Evolutionary conservation across 2,113 vertebrate species (phyloP), one percentile per base, ranked within the genome.

Genomic region (Mobula birostris): DNA sequence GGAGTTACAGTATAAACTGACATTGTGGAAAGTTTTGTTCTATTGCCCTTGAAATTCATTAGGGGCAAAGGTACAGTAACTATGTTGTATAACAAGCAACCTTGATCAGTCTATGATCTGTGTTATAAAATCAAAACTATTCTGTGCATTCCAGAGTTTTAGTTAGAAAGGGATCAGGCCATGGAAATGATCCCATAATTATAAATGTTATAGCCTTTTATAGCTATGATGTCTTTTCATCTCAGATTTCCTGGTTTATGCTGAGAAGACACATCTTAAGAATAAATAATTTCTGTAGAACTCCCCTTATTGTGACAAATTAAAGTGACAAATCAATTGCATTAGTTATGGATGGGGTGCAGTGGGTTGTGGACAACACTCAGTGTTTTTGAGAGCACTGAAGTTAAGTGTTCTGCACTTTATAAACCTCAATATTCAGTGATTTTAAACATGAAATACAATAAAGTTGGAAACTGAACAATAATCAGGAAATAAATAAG

Each of bases 341-440:
- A 93, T 93, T 93, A 66, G 40, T 93, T 93, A 93, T 93, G 91
- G 74, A 76, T 93, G 91, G 70, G 40, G 70, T 74, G 85, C 40
- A 56, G 19, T 93, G 91, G 24, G 74, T 93, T 93, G 24, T 93
- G 91, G 91, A 21, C 68, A 72, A 68, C 21, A 40, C 24, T 29
- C 90, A 70, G 32, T 11, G 24, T 76, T 76, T 70, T 74, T 93
- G 68, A 74, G 29, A 40, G 74, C 68, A 90, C 29, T 79, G n/a
- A 63, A 88, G 0, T 32, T 27, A 56, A 63, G 72, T 56, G 36
- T 74, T 76, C 91, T 93, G 40, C 91, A 56, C 36, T 74, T 36
- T 40, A 66, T 88, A 32, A 63, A 61, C 61, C 32, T 27, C 61
- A 19, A 14, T 32, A 74, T 74, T 70, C 70, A 48, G 40, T 76